Percentiles rank a stretch among this genome's conserved stretches.
Evolutionary conservation across 2,888 invertebrate species (phyloP).

Genomic region (Nephrotoma guestfalica): DNA sequence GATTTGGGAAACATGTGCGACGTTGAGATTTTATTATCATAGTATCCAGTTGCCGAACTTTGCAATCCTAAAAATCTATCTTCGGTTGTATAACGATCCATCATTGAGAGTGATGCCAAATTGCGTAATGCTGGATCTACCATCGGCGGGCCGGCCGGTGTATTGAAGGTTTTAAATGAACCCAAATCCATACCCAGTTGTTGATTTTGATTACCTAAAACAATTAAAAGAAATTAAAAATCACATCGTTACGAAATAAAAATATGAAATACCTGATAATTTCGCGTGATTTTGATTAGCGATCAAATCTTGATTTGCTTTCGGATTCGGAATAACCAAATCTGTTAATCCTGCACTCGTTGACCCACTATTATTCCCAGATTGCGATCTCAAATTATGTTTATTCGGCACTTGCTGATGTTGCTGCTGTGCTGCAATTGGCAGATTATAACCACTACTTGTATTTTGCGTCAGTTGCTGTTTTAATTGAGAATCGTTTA

Average conservation of each 20-base stretch:
- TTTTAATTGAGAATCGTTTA: constrained; percentile 5
- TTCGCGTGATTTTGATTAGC: neutral
- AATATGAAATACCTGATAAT: neutral
- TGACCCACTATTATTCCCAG: neutral
- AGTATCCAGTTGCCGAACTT: constrained; percentile 28
- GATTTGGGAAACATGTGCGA: constrained; percentile 43
- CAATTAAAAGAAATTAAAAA: neutral
- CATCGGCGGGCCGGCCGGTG: constrained; percentile 17
- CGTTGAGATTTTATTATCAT: constrained; percentile 43
- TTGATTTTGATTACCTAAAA: neutral
- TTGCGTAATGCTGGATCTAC: constrained; percentile 13
- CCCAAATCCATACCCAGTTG: constrained; percentile 14
- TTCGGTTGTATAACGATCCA: constrained; percentile 11
- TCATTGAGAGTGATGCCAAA: constrained; percentile 17
- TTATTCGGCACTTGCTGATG: constrained; percentile 11
- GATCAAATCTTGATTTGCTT: constrained; percentile 11
- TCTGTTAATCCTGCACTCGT: constrained; percentile 1
- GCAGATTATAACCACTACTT: neutral
- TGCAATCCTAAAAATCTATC: constrained; percentile 25
- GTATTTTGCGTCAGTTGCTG: constrained; percentile 6
- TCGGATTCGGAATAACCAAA: constrained; percentile 9
- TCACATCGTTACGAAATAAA: neutral
- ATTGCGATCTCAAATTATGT: neutral
- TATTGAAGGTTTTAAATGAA: constrained; percentile 21
- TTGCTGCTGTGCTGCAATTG: constrained; percentile 5